Base-by-base conservation (phyloP, 2,113 vertebrate species). In the Lophotis ruficrista region DNA sequence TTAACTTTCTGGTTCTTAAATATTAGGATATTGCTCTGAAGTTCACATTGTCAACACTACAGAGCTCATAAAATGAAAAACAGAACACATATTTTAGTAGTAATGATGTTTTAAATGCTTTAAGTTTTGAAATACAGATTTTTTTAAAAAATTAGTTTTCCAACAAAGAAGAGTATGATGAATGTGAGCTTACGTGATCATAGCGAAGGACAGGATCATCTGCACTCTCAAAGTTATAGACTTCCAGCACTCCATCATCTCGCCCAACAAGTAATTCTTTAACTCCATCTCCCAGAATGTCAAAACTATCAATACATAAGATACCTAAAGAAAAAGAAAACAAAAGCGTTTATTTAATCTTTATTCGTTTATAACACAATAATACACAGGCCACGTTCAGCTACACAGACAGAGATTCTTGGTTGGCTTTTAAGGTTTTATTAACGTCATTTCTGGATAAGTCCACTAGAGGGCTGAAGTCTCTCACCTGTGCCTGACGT, bases 231-330 rank as follows among this genome's bases (percentile, higher is more conserved):
- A 99, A 98, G 65, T 96, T 97, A 69, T 99, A 99, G 20, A 99
- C 95, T 95, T 99, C 99, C 64, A 99, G 98, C 5, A 97, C 97
- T 48, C 99, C 99, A 81, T 99, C 99, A 94, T 99, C 99, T 87
- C 99, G 97, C 22, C 99, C 99, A 87, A 99, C 97, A 16, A 99
- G 98, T 41, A 99, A 87, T 87, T 99, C 99, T 93, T 98, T 99
- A 90, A 99, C 99, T 27, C 99, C 99, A 66, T 99, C 99, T 89
- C 99, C 99, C 92, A 99, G 57, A 77, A 99, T 99, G 89, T 99
- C 99, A 93, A 98, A 99, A 17, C 98, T 98, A 95, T 99, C 99
- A 57, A 99, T 96, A 94, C 99, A 99, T 47, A 99, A 97, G 87
- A 99, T 96, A 89, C 99, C 99, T 99, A 90, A 37, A 10, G 43